These are phyloP conservation scores for Heterocephalus glaber DNA, from an alignment of 2,113 vertebrate genomes.

Conservation along the genomic window DNA sequence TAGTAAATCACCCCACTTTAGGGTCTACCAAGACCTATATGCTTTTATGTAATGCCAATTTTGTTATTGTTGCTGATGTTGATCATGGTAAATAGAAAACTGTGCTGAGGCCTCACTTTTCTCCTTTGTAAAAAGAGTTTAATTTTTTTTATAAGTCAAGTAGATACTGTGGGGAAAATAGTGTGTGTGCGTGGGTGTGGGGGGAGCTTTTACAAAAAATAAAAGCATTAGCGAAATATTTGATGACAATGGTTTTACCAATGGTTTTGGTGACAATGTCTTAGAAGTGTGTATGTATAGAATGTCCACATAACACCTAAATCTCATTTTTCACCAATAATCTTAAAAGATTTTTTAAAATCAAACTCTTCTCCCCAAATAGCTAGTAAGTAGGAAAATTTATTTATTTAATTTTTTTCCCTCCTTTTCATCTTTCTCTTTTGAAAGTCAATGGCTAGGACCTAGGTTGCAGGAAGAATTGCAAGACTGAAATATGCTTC, in stretches of 20 bases:
- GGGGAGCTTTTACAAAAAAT: background rate
- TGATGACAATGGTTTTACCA: background rate
- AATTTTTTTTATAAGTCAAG: background rate
- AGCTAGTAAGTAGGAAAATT: constrained; percentile 23
- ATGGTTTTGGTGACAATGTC: too few species aligned
- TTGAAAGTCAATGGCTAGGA: constrained; percentile 20
- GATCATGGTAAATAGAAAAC: background rate
- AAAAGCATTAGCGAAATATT: background rate
- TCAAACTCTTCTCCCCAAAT: background rate
- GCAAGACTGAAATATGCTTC: background rate
- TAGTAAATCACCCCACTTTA: background rate
- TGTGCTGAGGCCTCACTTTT: background rate
- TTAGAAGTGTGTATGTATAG: background rate
- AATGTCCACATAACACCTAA: background rate
- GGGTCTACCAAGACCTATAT: background rate
- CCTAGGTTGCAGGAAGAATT: background rate
- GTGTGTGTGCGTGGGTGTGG: too few species aligned
- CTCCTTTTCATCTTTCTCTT: background rate
- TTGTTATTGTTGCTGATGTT: background rate
- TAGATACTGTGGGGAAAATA: background rate
- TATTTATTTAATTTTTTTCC: constrained; percentile 49
- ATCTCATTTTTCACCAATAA: constrained; percentile 26
- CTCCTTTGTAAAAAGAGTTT: constrained; percentile 17
- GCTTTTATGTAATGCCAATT: background rate
- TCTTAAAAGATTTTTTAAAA: background rate